Evolutionary conservation across 2,797 vertebrate species (phyloP), one percentile per base, ranked within the genome.

Genomic region (Rhinella marina): DNA sequence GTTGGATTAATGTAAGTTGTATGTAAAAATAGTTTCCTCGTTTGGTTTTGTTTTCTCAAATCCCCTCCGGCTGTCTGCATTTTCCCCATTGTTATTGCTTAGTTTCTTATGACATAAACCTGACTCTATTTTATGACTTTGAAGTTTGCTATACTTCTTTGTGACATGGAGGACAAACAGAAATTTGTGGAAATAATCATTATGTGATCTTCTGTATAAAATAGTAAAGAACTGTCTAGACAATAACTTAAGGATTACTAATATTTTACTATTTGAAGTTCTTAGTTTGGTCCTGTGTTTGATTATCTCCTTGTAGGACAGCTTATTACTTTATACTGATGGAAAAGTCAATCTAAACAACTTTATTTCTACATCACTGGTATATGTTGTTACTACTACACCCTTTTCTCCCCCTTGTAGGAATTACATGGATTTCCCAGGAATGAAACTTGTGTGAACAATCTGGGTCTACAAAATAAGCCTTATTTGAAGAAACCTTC

Each of bases 1-100:
- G 27, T 23, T 54, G 86, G 86, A 87, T 87, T 87, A 87, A 29
- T 83, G 11, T 78, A 68, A 78, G 19, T 66, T 64, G 61, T 77
- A 75, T 13, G 61, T 77, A 87, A 83, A 76, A 87, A 76, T 76
- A 66, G n/a, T 68, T 64, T 78, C 32, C 70, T 57, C 54, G 13
- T 59, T 59, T 54, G 23, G 56, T 75, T 64, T 76, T 66, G 72
- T 66, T 73, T 82, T 87, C 41, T 64, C 12, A 73, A 86, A 56
- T 25, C 32, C 9, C 86, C 80, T 77, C 50, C 2, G 86, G 81
- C 86, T 59, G 81, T 54, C 86, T 83, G 59, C 19, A 70, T 87
- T 72, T 70, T 78, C 14, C 11, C 14, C 56, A 73, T 87, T 86
- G 82, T 84, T 57, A 73, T 32, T n/a, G 19, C 32, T 75, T 32